Conservation (phyloP, 1,140 invertebrate genomes). For the Brachionus manjavacas region DNA sequence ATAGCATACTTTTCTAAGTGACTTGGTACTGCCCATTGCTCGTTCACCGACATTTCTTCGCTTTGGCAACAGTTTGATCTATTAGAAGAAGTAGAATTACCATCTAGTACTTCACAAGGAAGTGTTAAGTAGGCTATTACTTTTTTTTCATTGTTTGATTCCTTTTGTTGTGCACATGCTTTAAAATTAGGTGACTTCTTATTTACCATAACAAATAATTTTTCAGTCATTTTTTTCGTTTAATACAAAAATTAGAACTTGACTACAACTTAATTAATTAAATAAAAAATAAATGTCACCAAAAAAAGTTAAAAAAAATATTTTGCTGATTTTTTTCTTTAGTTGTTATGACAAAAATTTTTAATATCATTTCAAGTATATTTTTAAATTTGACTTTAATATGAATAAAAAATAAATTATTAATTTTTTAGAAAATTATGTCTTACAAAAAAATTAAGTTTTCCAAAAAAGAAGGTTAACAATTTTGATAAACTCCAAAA, state of each 20-base stretch:
- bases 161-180: background rate
- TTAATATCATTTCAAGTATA: background rate
- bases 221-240: background rate
- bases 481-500: background rate
- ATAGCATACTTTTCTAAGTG: background rate
- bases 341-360: background rate
- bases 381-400: background rate
- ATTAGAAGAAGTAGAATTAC: background rate
- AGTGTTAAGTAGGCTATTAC: background rate
- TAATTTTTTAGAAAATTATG: background rate
- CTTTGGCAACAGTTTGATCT: background rate
- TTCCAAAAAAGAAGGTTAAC: background rate
- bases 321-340: background rate
- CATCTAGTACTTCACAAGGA: background rate
- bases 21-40: background rate
- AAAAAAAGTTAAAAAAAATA: background rate
- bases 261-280: background rate
- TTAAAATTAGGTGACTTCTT: background rate
- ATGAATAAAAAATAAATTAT: background rate
- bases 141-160: background rate
- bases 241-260: background rate
- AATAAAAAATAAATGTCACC: background rate
- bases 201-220: background rate
- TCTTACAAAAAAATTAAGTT: background rate
- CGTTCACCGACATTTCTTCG: background rate